Evolutionary conservation across 1,140 invertebrate genomes (phyloP), one percentile per base, ranked within the genome.

Genomic region (Aphis gossypii): DNA sequence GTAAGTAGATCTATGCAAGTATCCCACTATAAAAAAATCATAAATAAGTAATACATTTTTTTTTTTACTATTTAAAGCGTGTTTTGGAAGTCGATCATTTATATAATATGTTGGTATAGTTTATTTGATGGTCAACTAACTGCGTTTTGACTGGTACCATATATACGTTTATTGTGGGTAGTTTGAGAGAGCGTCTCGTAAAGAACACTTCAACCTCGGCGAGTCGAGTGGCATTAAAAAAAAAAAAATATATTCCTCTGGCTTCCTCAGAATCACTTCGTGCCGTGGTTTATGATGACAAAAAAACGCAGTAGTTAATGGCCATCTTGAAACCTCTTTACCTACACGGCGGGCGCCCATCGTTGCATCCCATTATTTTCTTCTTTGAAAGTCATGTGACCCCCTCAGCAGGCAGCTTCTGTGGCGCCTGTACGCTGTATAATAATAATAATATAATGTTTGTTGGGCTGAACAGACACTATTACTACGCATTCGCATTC

Each of bases 301-400:
- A 56, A 54, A 86, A 44, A 93, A 84, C 14, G 82, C 38, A 93
- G 92, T 56, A 20, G 92, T 93, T 93, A 93, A 93, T 93, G 92
- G 82, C 38, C 92, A 54, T 93, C 76, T 93, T 54, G 82, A 93
- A 86, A 93, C 76, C 48, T 86, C 76, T 84, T 54, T 41, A n/a
- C 48, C 35, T 23, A 44, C 38, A 38, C 25, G 35, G 41, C 48
- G 82, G n/a, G n/a, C 91, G 20, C 54, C 76, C 82, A 54, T n/a
- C 48, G 20, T n/a, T 38, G 90, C 82, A 51, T 54, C 46, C 82
- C 82, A 56, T 93, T 93, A 86, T 84, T 93, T 92, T 38, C 38
- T 48, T 48, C 44, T 35, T 92, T 20, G 89, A 68, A 68, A 44
- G 38, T 18, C 90, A 35, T 82, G 38, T 76, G 41, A 68, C 21